Evolutionary conservation across 2,888 invertebrate genomes (phyloP).

Genomic region (Macaria notata): DNA sequence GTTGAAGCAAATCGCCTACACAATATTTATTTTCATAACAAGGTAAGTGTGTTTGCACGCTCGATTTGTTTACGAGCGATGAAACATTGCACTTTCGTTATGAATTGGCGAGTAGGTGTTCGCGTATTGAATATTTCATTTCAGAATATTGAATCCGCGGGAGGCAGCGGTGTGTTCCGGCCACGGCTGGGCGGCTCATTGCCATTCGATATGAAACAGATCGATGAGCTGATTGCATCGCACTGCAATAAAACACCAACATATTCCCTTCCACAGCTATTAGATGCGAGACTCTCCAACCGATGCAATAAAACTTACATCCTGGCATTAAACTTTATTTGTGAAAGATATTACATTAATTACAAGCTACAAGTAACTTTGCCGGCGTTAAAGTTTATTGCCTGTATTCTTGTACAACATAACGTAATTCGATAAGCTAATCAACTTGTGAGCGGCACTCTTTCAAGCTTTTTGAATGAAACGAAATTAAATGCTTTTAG

Average conservation of each 20-base stretch:
- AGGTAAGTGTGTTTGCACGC: no score
- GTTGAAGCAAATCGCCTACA: no score
- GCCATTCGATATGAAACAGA: slow-evolving; percentile 38
- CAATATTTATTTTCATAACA: no score
- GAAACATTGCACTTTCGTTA: slow-evolving; percentile 47
- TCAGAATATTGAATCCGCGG: slow-evolving; percentile 58
- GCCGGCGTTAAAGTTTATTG: slow-evolving; percentile 27
- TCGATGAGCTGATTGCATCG: slow-evolving; percentile 39
- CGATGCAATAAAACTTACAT: slow-evolving; percentile 25
- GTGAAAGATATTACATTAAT: slow-evolving; percentile 27
- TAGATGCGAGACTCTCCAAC: slow-evolving; percentile 22
- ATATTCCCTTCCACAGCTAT: slow-evolving; percentile 23
- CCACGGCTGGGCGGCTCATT: slow-evolving; percentile 31
- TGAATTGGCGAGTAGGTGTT: slow-evolving; percentile 45
- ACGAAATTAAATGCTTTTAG: slow-evolving; percentile 4
- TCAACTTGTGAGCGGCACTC: background rate
- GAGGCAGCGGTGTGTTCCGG: slow-evolving; percentile 30
- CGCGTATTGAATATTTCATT: slow-evolving; percentile 67
- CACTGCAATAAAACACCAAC: slow-evolving; percentile 24
- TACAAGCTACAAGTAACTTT: slow-evolving; percentile 23
- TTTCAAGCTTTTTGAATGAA: slow-evolving; percentile 8
- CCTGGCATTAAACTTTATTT: slow-evolving; percentile 26
- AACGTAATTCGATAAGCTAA: slow-evolving; percentile 12
- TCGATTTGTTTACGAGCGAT: no score
- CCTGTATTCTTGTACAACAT: slow-evolving; percentile 16